Evolutionary conservation across 2,797 vertebrate species (phyloP), one percentile per base, ranked within the genome.

Genomic region (Semotilus atromaculatus): DNA sequence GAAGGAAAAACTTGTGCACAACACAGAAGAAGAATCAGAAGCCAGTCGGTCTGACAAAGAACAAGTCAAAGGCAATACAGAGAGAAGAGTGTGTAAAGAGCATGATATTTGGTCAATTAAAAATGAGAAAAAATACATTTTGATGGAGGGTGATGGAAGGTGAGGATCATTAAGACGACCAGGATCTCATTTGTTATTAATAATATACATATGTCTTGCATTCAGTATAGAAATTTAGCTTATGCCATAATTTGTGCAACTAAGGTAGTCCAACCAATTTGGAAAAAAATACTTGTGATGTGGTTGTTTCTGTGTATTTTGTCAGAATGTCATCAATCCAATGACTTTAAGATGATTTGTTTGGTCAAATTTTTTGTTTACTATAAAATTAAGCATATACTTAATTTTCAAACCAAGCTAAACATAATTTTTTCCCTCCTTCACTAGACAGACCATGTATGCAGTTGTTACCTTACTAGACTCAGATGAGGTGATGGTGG

Each of bases 401-500:
- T 18, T 29, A 29, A 9, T 72, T 62, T 29, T 45, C 3, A 72
- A 45, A 29, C 40, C 4, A 1, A 16, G 5, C 10, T 34, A n/a
- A 67, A 51, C 21, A 74, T 19, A 14, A 14, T 36, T 23, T 58
- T 5, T 31, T 31, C 31, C 0, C 5, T 6, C 10, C 16, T 58
- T 58, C 18, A 14, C 14, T 55, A 80, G 76, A 18, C 31, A 5
- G 31, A 71, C 5, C 36, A 84, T 84, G 83, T 72, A 71, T 72
- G 53, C 83, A 48, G 67, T 85, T 19, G 66, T 84, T 14, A 84
- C 66, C 29, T 9, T 79, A 29, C 79, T 3, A 26, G 64, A 53
- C 64, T 78, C 75, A 21, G 31, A 60, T 45, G 83, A 85, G n/a
- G 29, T 79, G 29, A 71, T 85, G 76, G 76, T 79, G 38, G 21